A percentile compares a stretch with the other conserved stretches of the same genome.
Conservation (phyloP, 2,113 vertebrate genomes). For the Sphaerodactylus townsendi region DNA sequence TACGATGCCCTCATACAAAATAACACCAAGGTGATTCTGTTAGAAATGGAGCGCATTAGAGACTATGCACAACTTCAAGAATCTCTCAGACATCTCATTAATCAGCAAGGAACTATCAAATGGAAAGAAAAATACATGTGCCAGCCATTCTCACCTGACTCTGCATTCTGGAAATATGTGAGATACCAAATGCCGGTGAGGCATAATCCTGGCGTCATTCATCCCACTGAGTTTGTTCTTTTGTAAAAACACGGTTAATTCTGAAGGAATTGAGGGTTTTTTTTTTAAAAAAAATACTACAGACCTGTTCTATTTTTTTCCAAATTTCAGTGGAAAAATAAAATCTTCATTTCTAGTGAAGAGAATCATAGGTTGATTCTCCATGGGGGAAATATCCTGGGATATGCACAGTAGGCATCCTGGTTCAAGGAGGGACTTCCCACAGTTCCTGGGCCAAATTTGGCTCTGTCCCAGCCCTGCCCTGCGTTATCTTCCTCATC, state of each 20-base stretch:
- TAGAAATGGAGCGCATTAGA: constrained; percentile 66
- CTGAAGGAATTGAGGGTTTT: background rate
- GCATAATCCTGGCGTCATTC: background rate
- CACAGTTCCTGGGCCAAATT: too few relatives aligned
- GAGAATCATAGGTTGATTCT: background rate
- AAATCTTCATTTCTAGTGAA: background rate
- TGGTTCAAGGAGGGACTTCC: too few relatives aligned
- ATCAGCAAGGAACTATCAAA: constrained; percentile 73
- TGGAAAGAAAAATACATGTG: constrained; percentile 62
- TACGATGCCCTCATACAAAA: constrained; percentile 71
- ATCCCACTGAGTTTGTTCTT: background rate
- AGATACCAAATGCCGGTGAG: constrained; percentile 73
- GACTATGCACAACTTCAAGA: constrained; percentile 51
- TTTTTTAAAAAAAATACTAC: background rate
- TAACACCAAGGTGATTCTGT: constrained; percentile 68
- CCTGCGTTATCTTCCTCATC: too few relatives aligned
- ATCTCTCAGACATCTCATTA: constrained; percentile 71
- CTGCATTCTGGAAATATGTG: constrained; percentile 78
- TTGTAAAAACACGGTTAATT: background rate
- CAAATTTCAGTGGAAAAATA: background rate
- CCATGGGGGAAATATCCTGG: too few relatives aligned
- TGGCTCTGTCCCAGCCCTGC: too few relatives aligned
- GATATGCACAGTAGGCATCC: too few relatives aligned
- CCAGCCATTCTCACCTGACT: constrained; percentile 47
- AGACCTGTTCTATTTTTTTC: background rate